These are phyloP conservation scores for Melipona beecheii DNA, from an alignment of 2,888 invertebrate species.

Conservation along the genomic window DNA sequence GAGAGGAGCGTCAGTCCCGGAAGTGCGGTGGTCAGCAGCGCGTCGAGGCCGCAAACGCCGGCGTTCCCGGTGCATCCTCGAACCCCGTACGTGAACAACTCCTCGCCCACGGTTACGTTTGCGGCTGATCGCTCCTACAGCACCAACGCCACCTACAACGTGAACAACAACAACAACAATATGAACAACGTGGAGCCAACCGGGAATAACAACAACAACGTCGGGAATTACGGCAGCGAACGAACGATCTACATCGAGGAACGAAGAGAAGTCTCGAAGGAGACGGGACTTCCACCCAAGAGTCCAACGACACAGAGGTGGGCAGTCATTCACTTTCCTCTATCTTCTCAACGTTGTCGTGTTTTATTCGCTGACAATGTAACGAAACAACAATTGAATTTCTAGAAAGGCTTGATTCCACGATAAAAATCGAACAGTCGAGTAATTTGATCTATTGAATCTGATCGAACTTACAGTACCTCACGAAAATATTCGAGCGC, in stretches of 20 bases:
- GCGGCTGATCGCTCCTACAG: slow-evolving; percentile 78
- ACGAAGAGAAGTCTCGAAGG: slow-evolving; percentile 79
- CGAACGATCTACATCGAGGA: slow-evolving; percentile 81
- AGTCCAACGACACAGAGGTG: slow-evolving; percentile 91
- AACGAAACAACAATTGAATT: slow-evolving; percentile 29
- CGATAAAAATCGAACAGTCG: neutral
- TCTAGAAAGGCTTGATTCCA: neutral
- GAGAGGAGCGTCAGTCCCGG: slow-evolving; percentile 86
- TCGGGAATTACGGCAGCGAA: slow-evolving; percentile 75
- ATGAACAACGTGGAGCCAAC: slow-evolving; percentile 61
- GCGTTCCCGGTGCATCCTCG: slow-evolving; percentile 96
- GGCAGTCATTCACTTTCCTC: slow-evolving; percentile 68
- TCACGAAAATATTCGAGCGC: no score
- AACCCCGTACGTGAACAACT: slow-evolving; percentile 93
- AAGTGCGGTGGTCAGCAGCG: slow-evolving; percentile 85
- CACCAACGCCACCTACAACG: slow-evolving; percentile 75
- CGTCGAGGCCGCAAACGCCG: slow-evolving; percentile 93
- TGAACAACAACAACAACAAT: slow-evolving; percentile 73
- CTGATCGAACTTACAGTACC: no score
- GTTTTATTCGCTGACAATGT: neutral
- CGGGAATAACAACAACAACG: slow-evolving; percentile 75
- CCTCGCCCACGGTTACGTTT: slow-evolving; percentile 87
- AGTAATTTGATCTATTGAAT: neutral
- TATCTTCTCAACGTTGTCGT: neutral
- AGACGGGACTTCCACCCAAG: slow-evolving; percentile 90